Percentiles rank a stretch among this genome's conserved stretches.
Conservation (phyloP, 2,113 vertebrate species). For the Apus apus region DNA sequence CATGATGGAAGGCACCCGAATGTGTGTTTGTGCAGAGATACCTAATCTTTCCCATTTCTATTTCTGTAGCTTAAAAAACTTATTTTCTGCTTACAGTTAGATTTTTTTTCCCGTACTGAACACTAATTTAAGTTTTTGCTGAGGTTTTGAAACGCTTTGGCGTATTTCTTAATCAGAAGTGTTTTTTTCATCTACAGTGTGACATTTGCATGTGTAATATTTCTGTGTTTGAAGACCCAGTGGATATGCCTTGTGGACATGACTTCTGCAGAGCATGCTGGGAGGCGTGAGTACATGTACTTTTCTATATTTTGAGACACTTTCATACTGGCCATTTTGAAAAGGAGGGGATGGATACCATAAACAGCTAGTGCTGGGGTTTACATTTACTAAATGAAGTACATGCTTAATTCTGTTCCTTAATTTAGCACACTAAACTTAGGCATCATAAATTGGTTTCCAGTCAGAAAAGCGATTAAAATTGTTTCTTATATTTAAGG, state of each 20-base stretch:
- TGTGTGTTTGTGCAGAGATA: not conserved
- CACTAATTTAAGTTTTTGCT: not conserved
- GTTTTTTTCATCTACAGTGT: slow-evolving; percentile 81
- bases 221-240: slow-evolving; percentile 94
- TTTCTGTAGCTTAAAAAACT: not conserved
- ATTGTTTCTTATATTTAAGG: not conserved
- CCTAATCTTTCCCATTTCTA: not conserved
- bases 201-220: slow-evolving; percentile 97
- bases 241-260: slow-evolving; percentile 96
- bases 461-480: not conserved
- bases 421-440: not conserved
- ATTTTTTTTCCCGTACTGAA: not conserved
- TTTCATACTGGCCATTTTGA: not conserved
- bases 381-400: not conserved
- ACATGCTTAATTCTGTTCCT: not conserved
- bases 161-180: slow-evolving; percentile 11
- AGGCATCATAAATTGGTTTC: not conserved
- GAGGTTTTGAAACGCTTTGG: not conserved
- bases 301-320: not conserved
- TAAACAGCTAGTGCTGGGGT: not conserved
- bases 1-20: not conserved
- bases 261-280: slow-evolving; percentile 97
- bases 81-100: not conserved
- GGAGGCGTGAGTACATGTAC: slow-evolving; percentile 88
- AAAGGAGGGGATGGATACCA: not conserved